Conservation (phyloP, 1,140 invertebrate genomes). For the Melipona quadrifasciata region DNA sequence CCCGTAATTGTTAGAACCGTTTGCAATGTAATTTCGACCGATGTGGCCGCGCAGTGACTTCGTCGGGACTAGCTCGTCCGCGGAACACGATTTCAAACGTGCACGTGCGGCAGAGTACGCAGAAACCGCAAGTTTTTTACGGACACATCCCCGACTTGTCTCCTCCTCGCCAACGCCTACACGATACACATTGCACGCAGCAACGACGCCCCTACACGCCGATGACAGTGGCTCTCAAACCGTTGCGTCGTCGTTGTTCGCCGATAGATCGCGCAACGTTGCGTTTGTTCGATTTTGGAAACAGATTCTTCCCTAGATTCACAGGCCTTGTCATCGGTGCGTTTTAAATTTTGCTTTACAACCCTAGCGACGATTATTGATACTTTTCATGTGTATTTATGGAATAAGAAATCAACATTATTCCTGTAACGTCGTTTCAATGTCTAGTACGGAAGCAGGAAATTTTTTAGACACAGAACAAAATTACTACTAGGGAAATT, state of each 20-base stretch:
- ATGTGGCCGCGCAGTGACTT: not conserved
- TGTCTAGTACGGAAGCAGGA: not conserved
- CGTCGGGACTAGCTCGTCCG: not conserved
- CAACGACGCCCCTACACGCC: slow-evolving; percentile 75
- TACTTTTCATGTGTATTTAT: too few relatives aligned
- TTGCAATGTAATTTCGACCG: not conserved
- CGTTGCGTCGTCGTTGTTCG: not conserved
- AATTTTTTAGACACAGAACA: not conserved
- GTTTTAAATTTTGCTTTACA: not conserved
- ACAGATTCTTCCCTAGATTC: not conserved
- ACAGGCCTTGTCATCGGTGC: too few relatives aligned
- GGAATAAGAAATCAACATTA: not conserved
- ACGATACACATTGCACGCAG: slow-evolving; percentile 77
- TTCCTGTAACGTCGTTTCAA: not conserved
- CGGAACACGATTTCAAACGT: slow-evolving; percentile 41
- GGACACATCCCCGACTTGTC: slow-evolving; percentile 69
- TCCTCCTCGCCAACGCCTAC: slow-evolving; percentile 77
- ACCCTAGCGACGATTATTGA: not conserved
- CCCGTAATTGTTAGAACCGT: slow-evolving; percentile 42
- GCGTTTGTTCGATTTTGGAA: not conserved
- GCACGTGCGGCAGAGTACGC: slow-evolving; percentile 57
- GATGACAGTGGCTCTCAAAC: slow-evolving; percentile 67
- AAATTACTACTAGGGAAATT: not conserved
- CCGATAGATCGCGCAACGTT: slow-evolving; percentile 2
- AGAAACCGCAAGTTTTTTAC: slow-evolving; percentile 55